These are phyloP conservation scores for Sarcophaga bullata DNA, from an alignment of 1,140 invertebrate species.

Conservation along the genomic window DNA sequence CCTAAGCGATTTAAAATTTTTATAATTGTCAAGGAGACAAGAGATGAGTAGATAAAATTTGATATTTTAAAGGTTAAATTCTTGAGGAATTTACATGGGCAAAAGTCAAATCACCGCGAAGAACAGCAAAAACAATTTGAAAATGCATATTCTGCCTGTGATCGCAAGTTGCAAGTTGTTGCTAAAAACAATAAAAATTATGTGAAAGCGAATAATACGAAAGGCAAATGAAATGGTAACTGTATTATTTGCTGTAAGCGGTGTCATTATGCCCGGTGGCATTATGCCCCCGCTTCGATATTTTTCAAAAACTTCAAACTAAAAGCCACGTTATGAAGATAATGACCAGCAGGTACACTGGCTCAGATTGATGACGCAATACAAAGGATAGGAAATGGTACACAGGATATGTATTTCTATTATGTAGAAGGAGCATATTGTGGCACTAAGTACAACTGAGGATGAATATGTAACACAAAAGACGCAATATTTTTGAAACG, in stretches of 20 bases:
- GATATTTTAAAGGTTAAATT: neutral
- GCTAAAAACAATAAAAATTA: neutral
- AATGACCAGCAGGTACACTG: neutral
- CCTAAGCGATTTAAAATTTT: no score
- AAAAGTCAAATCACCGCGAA: neutral
- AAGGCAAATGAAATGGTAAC: neutral
- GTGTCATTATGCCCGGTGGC: slow-evolving; percentile 30
- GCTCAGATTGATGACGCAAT: neutral
- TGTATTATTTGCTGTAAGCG: neutral
- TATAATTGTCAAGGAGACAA: slow-evolving; percentile 21
- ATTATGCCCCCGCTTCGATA: slow-evolving; percentile 19
- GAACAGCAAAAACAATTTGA: neutral
- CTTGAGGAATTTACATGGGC: neutral
- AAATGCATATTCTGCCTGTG: neutral
- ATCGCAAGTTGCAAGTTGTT: neutral
- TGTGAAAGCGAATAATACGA: no score
- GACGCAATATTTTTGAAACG: no score
- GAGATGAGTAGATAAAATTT: neutral
- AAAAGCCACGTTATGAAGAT: neutral
- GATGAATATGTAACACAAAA: neutral
- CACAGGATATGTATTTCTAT: no score
- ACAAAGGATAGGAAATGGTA: neutral
- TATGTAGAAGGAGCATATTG: neutral
- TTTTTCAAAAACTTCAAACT: neutral
- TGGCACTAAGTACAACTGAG: neutral